Base-by-base conservation (phyloP, 2,797 vertebrate genomes). In the Enteromius viviparus region DNA sequence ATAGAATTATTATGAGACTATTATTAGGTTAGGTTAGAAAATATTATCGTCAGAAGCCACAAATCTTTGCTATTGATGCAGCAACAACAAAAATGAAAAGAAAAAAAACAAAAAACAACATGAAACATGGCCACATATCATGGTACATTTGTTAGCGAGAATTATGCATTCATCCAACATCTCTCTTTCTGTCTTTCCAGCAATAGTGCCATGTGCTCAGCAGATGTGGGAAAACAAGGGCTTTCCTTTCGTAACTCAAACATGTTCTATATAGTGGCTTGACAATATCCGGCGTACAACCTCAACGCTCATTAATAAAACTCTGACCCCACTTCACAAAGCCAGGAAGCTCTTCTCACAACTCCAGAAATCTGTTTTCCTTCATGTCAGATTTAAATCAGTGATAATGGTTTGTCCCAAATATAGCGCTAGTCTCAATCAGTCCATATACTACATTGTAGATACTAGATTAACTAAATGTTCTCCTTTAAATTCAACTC, bases 171-270 rank as follows among this genome's bases (percentile, higher is more conserved):
- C 2, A 14, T 21, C 11, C 2, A 66, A 23, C 45, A n/a, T 60
- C 26, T 72, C 70, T 55, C 69, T 86, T 66, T 84, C 3, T 1
- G 9, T 70, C 76, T 75, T 58, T 82, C 74, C 82, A 75, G 42
- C 81, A 82, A 87, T 85, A 84, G 53, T 70, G 83, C 81, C 92
- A 94, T 93, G 89, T 94, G 93, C 83, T 89, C 77, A 68, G 87
- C 93, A 94, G 91, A 93, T 94, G 93, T 92, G 78, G 53, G 76
- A 85, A 89, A 88, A 87, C 83, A 86, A 89, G 78, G 79, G 32
- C 86, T 88, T 92, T 89, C 84, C 85, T 75, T 90, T 87, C 77
- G 84, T 84, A 85, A 55, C 84, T 86, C 74, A 45, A 80, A 51
- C 42, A 80, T 19, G 23, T 34, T 69, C 65, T 87, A 75, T 84